Evolutionary conservation across 2,797 vertebrate genomes (phyloP).

Genomic region (Agapornis canus): DNA sequence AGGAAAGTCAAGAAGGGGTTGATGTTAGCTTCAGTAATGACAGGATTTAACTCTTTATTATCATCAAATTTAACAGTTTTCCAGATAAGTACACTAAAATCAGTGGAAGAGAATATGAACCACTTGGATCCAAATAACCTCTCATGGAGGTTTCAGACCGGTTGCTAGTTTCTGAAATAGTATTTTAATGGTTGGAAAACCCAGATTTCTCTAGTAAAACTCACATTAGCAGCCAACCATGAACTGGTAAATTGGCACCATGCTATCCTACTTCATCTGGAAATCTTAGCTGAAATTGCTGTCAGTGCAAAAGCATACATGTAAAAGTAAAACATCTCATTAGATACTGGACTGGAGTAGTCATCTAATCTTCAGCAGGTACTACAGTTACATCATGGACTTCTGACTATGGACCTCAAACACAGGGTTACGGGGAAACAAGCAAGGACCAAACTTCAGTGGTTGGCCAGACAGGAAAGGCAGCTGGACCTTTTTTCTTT

Average conservation of each 20-base stretch:
- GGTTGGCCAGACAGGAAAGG: background rate
- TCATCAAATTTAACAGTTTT: background rate
- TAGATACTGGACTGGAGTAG: background rate
- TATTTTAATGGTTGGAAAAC: background rate
- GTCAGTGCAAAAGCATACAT: background rate
- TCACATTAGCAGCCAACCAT: background rate
- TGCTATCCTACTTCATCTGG: background rate
- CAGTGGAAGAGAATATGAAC: background rate
- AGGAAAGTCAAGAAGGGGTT: background rate
- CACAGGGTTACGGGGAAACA: background rate
- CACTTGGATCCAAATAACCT: background rate
- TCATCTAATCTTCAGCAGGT: background rate
- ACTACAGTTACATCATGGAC: background rate
- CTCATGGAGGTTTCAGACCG: background rate
- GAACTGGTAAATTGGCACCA: background rate
- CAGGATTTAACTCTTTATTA: background rate
- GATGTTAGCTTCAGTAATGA: background rate
- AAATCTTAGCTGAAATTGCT: background rate
- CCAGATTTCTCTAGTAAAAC: background rate
- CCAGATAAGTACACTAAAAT: background rate
- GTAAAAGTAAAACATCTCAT: background rate
- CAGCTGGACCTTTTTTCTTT: background rate
- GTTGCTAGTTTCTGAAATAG: background rate
- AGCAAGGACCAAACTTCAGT: background rate
- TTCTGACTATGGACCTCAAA: background rate